Conservation (phyloP, 2,797 vertebrate genomes). For the Luscinia luscinia region DNA sequence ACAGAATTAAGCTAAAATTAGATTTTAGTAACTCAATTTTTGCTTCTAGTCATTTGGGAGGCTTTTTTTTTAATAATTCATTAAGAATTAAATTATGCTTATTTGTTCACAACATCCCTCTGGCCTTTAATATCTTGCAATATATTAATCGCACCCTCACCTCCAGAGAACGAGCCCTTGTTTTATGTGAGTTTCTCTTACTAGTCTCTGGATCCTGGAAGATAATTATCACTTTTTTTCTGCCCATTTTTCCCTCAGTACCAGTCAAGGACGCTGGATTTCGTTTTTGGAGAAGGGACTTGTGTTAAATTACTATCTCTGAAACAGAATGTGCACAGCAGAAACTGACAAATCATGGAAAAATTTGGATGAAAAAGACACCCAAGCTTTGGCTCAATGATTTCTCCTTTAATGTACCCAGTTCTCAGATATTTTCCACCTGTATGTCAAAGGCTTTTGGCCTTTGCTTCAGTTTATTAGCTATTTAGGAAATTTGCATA, state of each 20-base stretch:
- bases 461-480: not conserved
- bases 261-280: not conserved
- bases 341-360: not conserved
- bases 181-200: not conserved
- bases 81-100: slow-evolving; percentile 54
- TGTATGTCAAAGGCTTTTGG: not conserved
- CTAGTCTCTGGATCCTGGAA: not conserved
- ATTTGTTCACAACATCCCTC: slow-evolving; percentile 46
- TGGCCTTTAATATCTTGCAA: slow-evolving; percentile 29
- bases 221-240: not conserved
- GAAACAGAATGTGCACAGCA: not conserved
- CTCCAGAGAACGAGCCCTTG: not conserved
- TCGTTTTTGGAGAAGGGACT: not conserved
- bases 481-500: not conserved
- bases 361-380: not conserved
- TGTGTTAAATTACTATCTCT: not conserved
- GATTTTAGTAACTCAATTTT: slow-evolving; percentile 34
- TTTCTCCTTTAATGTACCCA: not conserved
- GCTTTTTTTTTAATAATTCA: not conserved
- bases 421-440: not conserved
- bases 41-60: not conserved
- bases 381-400: not conserved
- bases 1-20: slow-evolving; percentile 28
- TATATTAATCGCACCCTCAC: not conserved
- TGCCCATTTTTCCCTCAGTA: not conserved